Percentiles rank a stretch among this genome's conserved stretches.
phyloP scores from a whole-genome alignment of 2,888 invertebrate genomes.

The Sepiola atlantica region DNA sequence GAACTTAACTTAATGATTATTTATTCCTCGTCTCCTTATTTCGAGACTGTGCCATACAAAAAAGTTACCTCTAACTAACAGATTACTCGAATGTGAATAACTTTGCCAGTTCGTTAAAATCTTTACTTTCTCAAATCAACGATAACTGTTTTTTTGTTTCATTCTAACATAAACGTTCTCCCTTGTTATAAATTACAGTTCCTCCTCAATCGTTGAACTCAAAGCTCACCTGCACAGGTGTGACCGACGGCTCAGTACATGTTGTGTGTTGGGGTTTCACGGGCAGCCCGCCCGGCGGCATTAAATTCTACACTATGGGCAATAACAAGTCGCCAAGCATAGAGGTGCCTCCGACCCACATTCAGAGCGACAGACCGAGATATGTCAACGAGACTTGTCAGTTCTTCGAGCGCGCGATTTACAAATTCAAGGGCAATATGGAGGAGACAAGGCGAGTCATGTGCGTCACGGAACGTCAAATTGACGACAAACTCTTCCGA shows the following conservation, averaged over 20 bases:
- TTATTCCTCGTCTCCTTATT: too few relatives aligned
- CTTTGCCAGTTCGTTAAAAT: background rate
- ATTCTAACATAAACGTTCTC: background rate
- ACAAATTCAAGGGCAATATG: constrained; percentile 1
- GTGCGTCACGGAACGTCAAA: constrained; percentile 32
- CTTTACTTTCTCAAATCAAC: background rate
- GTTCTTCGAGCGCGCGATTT: background rate
- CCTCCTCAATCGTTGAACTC: background rate
- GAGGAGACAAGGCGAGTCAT: background rate
- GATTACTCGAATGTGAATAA: too few relatives aligned
- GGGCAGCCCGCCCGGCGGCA: background rate
- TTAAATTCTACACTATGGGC: constrained; percentile 33
- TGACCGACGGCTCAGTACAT: background rate
- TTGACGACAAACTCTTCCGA: background rate
- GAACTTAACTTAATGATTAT: too few relatives aligned
- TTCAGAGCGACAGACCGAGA: background rate
- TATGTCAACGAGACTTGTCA: background rate
- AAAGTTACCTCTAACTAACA: too few relatives aligned
- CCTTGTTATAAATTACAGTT: constrained; percentile 4
- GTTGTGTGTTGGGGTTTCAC: background rate
- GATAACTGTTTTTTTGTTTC: background rate
- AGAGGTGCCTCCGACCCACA: background rate
- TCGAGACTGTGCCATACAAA: too few relatives aligned
- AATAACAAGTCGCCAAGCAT: background rate
- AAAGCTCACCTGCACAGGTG: background rate